Conservation (phyloP, 2,888 invertebrate genomes). For the Zele albiditarsus region DNA sequence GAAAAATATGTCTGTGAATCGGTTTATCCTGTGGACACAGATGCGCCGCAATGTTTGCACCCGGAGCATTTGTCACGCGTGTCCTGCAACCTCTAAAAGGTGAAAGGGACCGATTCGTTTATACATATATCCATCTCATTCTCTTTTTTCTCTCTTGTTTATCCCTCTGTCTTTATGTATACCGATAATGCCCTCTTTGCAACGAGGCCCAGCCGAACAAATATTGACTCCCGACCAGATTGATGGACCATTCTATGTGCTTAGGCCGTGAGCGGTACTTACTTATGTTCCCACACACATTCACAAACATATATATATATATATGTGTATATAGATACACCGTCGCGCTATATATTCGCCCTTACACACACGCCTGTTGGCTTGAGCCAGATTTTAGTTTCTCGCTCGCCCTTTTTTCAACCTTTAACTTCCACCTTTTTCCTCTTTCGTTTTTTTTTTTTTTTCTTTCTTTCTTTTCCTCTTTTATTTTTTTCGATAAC, state of each 20-base stretch:
- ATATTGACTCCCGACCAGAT: slow-evolving; percentile 71
- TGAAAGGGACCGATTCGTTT: slow-evolving; percentile 63
- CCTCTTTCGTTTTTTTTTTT: not conserved
- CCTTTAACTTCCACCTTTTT: slow-evolving; percentile 31
- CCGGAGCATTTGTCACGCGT: slow-evolving; percentile 72
- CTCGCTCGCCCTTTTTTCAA: slow-evolving; percentile 9
- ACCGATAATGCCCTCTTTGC: slow-evolving; percentile 70
- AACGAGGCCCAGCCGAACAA: slow-evolving; percentile 70
- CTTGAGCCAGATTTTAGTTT: slow-evolving; percentile 19
- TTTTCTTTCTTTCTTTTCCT: not conserved
- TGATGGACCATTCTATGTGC: slow-evolving; percentile 70
- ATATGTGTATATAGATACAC: not conserved
- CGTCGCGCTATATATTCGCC: not conserved
- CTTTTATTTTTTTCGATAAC: slow-evolving; percentile 22
- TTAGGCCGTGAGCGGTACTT: slow-evolving; percentile 58
- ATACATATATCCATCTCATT: slow-evolving; percentile 18
- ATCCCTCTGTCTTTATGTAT: slow-evolving; percentile 58
- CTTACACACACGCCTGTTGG: not conserved
- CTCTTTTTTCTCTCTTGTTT: slow-evolving; percentile 15
- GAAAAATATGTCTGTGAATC: slow-evolving; percentile 27
- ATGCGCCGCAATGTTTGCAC: slow-evolving; percentile 69
- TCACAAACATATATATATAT: slow-evolving; percentile 30
- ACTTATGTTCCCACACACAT: slow-evolving; percentile 45
- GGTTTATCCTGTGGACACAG: slow-evolving; percentile 66
- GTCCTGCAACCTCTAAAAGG: slow-evolving; percentile 64